Evolutionary conservation across 2,888 invertebrate species (phyloP).

Genomic region (Phania funesta): DNA sequence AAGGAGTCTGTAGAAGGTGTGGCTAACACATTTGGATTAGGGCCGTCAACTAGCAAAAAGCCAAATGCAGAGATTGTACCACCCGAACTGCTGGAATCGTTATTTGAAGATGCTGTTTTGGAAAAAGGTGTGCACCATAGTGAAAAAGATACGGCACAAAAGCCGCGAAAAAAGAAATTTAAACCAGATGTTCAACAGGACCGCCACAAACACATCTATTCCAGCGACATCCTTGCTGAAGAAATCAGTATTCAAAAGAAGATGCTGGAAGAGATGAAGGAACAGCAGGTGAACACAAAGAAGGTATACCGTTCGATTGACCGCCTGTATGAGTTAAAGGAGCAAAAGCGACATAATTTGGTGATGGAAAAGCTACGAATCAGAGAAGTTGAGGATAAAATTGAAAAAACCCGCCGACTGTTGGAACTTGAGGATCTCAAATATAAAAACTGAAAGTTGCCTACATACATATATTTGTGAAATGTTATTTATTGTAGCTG

Average conservation of each 20-base stretch:
- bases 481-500: too few species aligned
- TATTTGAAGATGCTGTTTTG: too few species aligned
- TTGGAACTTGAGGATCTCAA: too few species aligned
- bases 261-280: neutral
- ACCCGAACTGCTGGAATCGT: too few species aligned
- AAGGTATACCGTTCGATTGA: neutral
- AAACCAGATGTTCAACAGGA: neutral
- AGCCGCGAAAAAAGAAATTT: neutral
- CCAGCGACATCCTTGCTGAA: neutral
- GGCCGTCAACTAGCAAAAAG: too few species aligned
- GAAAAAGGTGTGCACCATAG: too few species aligned
- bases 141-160: neutral
- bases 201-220: neutral
- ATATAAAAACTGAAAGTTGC: too few species aligned
- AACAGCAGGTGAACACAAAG: neutral
- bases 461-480: too few species aligned
- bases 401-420: too few species aligned
- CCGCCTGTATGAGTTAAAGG: constrained; percentile 1
- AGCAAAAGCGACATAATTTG: neutral
- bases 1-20: neutral
- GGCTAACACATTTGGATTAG: neutral
- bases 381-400: too few species aligned
- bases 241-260: neutral
- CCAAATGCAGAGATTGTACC: too few species aligned
- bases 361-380: neutral